phyloP scores from a whole-genome alignment of 2,888 invertebrate species.

The Dryadula phaetusa region DNA sequence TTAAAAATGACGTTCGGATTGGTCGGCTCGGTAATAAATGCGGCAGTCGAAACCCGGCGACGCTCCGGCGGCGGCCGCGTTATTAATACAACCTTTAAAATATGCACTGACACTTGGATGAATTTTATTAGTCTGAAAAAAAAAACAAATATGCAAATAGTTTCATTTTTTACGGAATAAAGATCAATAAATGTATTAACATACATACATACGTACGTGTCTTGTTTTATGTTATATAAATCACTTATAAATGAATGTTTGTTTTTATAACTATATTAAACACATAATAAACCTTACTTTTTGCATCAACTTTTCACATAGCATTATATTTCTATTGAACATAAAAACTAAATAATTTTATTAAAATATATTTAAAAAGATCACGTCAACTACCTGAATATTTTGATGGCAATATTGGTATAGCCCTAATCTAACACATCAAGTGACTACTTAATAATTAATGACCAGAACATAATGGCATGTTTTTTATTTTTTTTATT shows the following conservation, averaged over 20 bases:
- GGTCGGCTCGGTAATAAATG: conserved; percentile 53
- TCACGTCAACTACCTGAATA: conserved; percentile 41
- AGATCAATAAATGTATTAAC: not conserved
- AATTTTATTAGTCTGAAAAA: conserved; percentile 41
- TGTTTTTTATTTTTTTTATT: conserved; percentile 53
- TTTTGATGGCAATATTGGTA: conserved; percentile 42
- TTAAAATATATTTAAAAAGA: not conserved
- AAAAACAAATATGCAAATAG: conserved; percentile 4
- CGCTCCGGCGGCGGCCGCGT: conserved; percentile 52
- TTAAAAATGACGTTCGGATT: conserved; percentile 77
- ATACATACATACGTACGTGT: not conserved
- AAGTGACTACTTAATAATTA: conserved; percentile 64
- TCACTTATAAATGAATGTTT: not conserved
- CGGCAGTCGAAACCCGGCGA: conserved; percentile 56
- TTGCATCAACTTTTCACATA: too few relatives aligned
- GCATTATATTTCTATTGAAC: not conserved
- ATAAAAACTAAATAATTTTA: not conserved
- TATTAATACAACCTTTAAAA: conserved; percentile 63
- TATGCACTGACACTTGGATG: conserved; percentile 45
- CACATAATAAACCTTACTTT: too few relatives aligned
- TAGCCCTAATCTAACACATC: conserved; percentile 39
- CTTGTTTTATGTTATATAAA: not conserved
- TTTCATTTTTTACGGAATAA: conserved; percentile 10
- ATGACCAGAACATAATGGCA: conserved; percentile 69
- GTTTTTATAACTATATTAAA: not conserved